phyloP scores from a whole-genome alignment of 2,113 vertebrate species.

The Charina bottae region DNA sequence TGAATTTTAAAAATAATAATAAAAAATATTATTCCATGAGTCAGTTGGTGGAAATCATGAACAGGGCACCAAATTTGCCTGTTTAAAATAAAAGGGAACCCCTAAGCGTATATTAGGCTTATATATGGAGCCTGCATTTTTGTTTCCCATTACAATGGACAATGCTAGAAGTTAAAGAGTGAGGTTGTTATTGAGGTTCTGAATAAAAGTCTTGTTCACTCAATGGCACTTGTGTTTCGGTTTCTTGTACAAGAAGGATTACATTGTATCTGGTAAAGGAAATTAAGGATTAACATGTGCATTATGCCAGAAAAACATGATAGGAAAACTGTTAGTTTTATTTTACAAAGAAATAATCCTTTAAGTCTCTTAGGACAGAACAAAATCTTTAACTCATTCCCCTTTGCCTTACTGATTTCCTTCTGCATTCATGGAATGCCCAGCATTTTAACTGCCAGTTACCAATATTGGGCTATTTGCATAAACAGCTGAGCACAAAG shows the following conservation, averaged over 20 bases:
- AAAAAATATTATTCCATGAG: background rate
- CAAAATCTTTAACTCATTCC: slow-evolving; percentile 37
- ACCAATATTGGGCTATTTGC: background rate
- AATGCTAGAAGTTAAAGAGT: background rate
- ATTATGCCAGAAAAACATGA: slow-evolving; percentile 56
- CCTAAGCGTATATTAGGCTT: background rate
- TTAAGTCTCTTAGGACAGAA: slow-evolving; percentile 66
- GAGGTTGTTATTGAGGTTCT: background rate
- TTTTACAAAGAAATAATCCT: slow-evolving; percentile 69
- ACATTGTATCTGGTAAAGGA: slow-evolving; percentile 61
- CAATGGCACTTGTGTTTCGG: slow-evolving; percentile 38
- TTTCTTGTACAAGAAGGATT: slow-evolving; percentile 63
- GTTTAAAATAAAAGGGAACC: background rate
- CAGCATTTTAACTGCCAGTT: slow-evolving; percentile 11
- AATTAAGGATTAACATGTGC: slow-evolving; percentile 62
- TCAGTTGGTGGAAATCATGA: background rate
- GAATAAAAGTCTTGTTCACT: slow-evolving; percentile 29
- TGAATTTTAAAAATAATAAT: background rate
- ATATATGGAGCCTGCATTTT: background rate
- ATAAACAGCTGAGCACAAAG: background rate
- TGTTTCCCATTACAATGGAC: background rate
- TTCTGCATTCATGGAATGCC: slow-evolving; percentile 35
- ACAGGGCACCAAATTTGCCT: background rate
- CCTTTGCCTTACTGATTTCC: background rate
- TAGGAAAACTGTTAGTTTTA: slow-evolving; percentile 62